Conservation (phyloP, 64 coral and sea anemone species). For the Orbicella faveolata region DNA sequence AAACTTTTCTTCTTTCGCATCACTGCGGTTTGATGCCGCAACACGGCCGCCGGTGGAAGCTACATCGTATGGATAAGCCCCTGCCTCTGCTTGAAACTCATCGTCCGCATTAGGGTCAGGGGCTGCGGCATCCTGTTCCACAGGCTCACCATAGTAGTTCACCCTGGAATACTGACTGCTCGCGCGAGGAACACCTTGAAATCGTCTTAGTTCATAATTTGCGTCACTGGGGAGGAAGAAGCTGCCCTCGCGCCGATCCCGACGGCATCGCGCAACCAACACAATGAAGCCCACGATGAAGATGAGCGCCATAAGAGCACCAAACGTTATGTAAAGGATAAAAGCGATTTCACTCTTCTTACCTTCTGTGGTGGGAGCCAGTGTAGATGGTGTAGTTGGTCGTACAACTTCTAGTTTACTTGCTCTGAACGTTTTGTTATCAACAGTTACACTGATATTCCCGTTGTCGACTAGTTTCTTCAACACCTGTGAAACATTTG, state of each 20-base stretch:
- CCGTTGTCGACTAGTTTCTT: constrained; percentile 18
- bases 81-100: constrained; percentile 54
- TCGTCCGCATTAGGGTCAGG: constrained; percentile 17
- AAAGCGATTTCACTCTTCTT: constrained; percentile 40
- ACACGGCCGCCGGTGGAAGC: neutral
- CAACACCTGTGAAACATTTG: constrained; percentile 31
- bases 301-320: constrained; percentile 58
- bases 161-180: constrained; percentile 39
- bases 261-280: constrained; percentile 57
- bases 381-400: neutral
- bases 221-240: constrained; percentile 47
- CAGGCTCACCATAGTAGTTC: constrained; percentile 75
- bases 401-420: constrained; percentile 38
- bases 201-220: constrained; percentile 64
- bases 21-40: constrained; percentile 1
- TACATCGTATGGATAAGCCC: neutral
- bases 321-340: constrained; percentile 74
- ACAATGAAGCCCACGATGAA: constrained; percentile 73
- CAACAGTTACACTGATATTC: constrained; percentile 11
- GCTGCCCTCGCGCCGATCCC: constrained; percentile 38
- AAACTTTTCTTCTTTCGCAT: constrained; percentile 57
- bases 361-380: constrained; percentile 25
- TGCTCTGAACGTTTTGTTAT: constrained; percentile 28
- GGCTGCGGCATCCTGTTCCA: constrained; percentile 70
- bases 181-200: constrained; percentile 58